These are phyloP conservation scores for Drosophila planitibia DNA, from an alignment of 2,888 invertebrate species.

Conservation along the genomic window DNA sequence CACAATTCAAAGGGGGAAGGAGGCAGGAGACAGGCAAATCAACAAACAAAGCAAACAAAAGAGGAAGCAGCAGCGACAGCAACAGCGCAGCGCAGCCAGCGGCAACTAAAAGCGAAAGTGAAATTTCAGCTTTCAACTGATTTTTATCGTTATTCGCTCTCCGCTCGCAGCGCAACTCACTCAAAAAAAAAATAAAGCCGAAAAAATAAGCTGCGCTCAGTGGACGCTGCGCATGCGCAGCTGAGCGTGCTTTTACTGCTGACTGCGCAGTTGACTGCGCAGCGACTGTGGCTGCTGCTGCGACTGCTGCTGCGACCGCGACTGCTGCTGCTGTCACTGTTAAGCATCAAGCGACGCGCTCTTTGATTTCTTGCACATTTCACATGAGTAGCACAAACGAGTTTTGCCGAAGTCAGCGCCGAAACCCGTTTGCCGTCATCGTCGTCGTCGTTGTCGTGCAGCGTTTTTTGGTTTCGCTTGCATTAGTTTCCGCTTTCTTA, in stretches of 20 bases:
- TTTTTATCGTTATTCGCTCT: constrained; percentile 64
- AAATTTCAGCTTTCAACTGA: constrained; percentile 84
- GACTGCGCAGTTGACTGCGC: constrained; percentile 46
- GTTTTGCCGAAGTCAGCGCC: constrained; percentile 50
- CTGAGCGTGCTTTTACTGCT: constrained; percentile 63
- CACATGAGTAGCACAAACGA: constrained; percentile 52
- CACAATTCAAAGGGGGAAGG: constrained; percentile 8
- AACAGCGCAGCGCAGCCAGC: constrained; percentile 27
- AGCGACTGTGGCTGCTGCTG: constrained; percentile 20
- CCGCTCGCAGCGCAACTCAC: constrained; percentile 27
- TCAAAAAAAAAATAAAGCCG: constrained; percentile 28
- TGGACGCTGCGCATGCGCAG: constrained; percentile 70
- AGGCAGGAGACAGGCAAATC: constrained; percentile 33
- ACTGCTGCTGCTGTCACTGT: constrained; percentile 22
- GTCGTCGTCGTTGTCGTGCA: constrained; percentile 47
- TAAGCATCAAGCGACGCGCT: constrained; percentile 40
- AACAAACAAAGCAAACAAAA: constrained; percentile 54
- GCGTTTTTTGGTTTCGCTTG: constrained; percentile 58
- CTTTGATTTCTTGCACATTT: constrained; percentile 73
- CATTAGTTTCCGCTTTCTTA: constrained; percentile 85
- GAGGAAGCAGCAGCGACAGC: constrained; percentile 46
- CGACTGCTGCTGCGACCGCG: neutral
- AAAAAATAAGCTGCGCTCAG: constrained; percentile 45
- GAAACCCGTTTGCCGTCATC: constrained; percentile 35
- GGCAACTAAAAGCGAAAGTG: constrained; percentile 84